Conservation (phyloP, 2,888 invertebrate species). For the Parascotia fuliginaria region DNA sequence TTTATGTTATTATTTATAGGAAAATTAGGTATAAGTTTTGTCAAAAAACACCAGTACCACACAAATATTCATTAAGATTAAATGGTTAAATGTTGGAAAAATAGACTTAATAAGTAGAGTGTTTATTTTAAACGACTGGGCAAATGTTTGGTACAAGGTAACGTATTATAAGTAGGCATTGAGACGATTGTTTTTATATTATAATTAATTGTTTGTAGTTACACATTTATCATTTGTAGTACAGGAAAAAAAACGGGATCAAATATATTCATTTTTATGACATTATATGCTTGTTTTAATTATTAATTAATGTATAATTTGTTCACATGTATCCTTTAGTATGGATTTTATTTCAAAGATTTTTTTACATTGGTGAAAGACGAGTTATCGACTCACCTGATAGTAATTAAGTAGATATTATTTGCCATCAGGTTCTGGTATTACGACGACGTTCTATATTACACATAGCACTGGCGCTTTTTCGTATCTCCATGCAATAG, state of each 20-base stretch:
- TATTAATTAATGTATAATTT: neutral
- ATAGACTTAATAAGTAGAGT: constrained; percentile 14
- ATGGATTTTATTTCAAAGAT: too few relatives aligned
- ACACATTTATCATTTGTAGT: constrained; percentile 12
- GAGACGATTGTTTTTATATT: constrained; percentile 32
- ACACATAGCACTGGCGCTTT: too few relatives aligned
- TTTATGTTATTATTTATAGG: constrained; percentile 31
- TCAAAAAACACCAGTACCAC: constrained; percentile 74
- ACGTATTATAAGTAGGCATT: constrained; percentile 36
- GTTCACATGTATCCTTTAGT: too few relatives aligned
- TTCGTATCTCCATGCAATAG: too few relatives aligned
- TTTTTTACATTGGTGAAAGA: too few relatives aligned
- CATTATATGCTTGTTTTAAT: constrained; percentile 6
- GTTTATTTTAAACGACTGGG: constrained; percentile 15
- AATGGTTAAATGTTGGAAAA: constrained; percentile 21
- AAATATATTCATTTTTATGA: constrained; percentile 36
- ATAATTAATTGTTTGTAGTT: constrained; percentile 36
- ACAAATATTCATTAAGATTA: constrained; percentile 68
- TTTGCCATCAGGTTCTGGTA: too few relatives aligned
- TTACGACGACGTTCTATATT: too few relatives aligned
- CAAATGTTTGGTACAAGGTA: constrained; percentile 23
- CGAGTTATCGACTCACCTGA: too few relatives aligned
- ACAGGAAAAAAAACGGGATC: constrained; percentile 27
- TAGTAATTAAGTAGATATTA: too few relatives aligned
- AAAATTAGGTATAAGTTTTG: constrained; percentile 45